Evolutionary conservation across 2,113 vertebrate genomes (phyloP), one percentile per base, ranked within the genome.

Genomic region (Oreochromis tanganicae): DNA sequence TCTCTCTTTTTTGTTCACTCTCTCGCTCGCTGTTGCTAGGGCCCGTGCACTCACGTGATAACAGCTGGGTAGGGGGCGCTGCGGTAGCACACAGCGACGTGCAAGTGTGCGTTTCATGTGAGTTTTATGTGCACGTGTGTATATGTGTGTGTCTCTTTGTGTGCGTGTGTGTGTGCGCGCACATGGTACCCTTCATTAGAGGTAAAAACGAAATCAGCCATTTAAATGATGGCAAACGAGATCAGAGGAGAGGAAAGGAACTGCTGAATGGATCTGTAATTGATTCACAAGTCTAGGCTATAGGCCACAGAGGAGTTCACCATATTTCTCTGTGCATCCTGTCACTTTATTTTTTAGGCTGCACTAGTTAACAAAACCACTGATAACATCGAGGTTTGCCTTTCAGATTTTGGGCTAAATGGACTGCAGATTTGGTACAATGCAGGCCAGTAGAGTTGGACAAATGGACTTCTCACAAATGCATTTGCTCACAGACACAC

Each of bases 11-110:
- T 94, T 85, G 91, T 90, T 95, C 92, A 34, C 86, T 94, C 93
- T 88, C 89, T 94, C 83, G 81, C 92, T 95, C 88, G 89, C 96
- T 96, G 96, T 96, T 96, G 96, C 96, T 97, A 97, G 96, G 96
- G 96, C 94, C 95, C 80, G 29, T 90, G 91, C 84, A 87, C 88
- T 96, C 95, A 95, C 96, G 95, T 96, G 95, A 96, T 92, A 94
- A 88, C 95, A 94, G 89, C 94, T 94, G 95, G 96, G 94, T 96
- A 96, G 95, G 96, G 96, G 96, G 96, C 95, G 94, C 96, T 96
- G 94, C 93, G 24, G 90, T 94, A 96, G 89, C 93, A 95, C 90
- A 92, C 85, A 38, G 80, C 71, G 71, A 92, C 78, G 57, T 86
- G 88, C 84, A 32, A 87, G 91, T 85, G 90, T 90, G 90, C 54